Evolutionary conservation across 2,888 invertebrate species (phyloP).

Genomic region (Ctena decussata): DNA sequence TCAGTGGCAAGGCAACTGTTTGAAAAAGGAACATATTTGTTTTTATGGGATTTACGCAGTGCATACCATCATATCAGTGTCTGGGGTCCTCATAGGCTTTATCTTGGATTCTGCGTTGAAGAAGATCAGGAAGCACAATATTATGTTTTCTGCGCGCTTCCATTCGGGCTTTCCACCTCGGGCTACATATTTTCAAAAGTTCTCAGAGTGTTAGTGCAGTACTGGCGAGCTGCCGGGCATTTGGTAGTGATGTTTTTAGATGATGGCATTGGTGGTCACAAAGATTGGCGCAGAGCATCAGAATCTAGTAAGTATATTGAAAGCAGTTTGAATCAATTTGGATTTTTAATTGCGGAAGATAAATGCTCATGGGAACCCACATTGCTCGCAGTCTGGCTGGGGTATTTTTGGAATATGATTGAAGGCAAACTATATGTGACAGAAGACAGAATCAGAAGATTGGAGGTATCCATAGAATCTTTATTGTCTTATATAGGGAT

Average conservation of each 20-base stretch:
- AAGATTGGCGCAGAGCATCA: conserved; percentile 4
- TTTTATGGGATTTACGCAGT: neutral
- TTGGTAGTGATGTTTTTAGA: conserved; percentile 55
- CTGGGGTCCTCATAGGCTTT: neutral
- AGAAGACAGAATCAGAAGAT: conserved; percentile 21
- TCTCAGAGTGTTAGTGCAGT: conserved; percentile 39
- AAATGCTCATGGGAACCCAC: conserved; percentile 57
- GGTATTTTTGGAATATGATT: conserved; percentile 40
- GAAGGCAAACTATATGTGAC: conserved; percentile 35
- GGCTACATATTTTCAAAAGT: conserved; percentile 59
- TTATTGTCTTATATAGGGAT: neutral
- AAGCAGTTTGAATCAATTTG: conserved; percentile 43
- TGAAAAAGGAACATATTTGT: neutral
- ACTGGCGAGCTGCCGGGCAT: conserved; percentile 38
- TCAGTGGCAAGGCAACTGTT: conserved; percentile 8
- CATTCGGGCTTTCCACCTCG: conserved; percentile 57
- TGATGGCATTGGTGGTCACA: conserved; percentile 51
- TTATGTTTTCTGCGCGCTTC: conserved; percentile 54
- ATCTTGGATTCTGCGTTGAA: neutral
- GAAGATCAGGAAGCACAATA: neutral
- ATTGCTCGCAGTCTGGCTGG: conserved; percentile 42
- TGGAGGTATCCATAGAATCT: neutral
- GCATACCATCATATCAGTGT: conserved; percentile 2
- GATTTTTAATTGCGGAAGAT: conserved; percentile 60
- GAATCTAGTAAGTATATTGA: conserved; percentile 15